Evolutionary conservation across 2,888 invertebrate genomes (phyloP).

Genomic region (Lasioglossum vierecki): DNA sequence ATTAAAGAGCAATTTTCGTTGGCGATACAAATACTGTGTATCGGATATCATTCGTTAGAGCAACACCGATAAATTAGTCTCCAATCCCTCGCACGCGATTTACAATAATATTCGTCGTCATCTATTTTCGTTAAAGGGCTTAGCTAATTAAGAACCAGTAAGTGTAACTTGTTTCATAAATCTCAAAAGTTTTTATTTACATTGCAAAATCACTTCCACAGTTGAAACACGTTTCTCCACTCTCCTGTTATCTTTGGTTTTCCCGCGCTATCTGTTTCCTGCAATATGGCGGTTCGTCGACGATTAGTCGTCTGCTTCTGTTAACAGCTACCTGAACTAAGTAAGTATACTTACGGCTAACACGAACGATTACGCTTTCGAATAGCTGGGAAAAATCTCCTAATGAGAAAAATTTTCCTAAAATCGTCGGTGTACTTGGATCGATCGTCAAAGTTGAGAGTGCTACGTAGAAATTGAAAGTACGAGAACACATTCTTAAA

Average conservation of each 20-base stretch:
- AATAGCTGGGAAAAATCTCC: background rate
- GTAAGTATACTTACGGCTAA: background rate
- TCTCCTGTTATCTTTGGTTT: background rate
- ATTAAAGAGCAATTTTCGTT: background rate
- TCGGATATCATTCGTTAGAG: background rate
- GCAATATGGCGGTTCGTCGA: background rate
- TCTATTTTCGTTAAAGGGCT: background rate
- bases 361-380: background rate
- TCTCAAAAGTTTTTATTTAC: too few relatives aligned
- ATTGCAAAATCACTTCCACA: background rate
- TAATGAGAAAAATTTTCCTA: background rate
- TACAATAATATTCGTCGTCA: background rate
- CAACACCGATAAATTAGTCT: background rate
- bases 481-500: slow-evolving; percentile 39
- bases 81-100: background rate
- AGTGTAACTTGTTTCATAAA: too few relatives aligned
- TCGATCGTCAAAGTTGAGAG: too few relatives aligned
- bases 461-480: background rate
- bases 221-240: background rate
- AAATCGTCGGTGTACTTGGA: background rate
- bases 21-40: background rate
- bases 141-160: too few relatives aligned
- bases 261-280: background rate
- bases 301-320: background rate
- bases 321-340: background rate